Evolutionary conservation across 2,113 vertebrate species (phyloP).

Genomic region (Neodontobutis hainanensis): DNA sequence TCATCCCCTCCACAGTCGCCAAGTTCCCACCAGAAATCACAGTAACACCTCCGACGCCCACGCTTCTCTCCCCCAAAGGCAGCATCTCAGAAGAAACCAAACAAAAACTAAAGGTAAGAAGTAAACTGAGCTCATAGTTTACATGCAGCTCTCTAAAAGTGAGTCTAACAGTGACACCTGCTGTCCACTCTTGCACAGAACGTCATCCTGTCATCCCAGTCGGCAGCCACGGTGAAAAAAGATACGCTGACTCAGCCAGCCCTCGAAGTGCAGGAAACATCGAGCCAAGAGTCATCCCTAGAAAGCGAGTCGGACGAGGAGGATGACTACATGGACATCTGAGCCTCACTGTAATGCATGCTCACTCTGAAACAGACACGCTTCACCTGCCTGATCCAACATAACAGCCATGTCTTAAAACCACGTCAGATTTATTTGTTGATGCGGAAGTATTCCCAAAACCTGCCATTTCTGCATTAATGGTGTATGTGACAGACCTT

Average conservation of each 20-base stretch:
- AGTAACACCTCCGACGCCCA: conserved; percentile 96
- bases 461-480: conserved; percentile 24
- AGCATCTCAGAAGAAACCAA: conserved; percentile 99
- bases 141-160: neutral
- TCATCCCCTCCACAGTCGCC: conserved; percentile 90
- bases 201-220: conserved; percentile 96
- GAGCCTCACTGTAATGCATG: conserved; percentile 53
- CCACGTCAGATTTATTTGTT: neutral
- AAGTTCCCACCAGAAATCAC: conserved; percentile 99
- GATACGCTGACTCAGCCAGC: conserved; percentile 94
- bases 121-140: neutral
- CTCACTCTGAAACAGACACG: conserved; percentile 5
- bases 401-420: neutral
- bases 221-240: conserved; percentile 96
- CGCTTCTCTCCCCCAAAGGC: conserved; percentile 96
- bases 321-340: conserved; percentile 96
- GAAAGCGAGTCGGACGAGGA: conserved; percentile 98
- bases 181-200: conserved; percentile 80
- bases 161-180: conserved; percentile 35
- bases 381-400: conserved; percentile 25
- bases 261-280: conserved; percentile 95
- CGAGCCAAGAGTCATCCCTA: conserved; percentile 96
- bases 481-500: conserved; percentile 15
- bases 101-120: conserved; percentile 92
- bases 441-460: neutral